A percentile compares a stretch with the other conserved stretches of the same genome.
These are phyloP conservation scores for Schizotus pectinicornis DNA, from an alignment of 2,888 invertebrate genomes.

Conservation along the genomic window DNA sequence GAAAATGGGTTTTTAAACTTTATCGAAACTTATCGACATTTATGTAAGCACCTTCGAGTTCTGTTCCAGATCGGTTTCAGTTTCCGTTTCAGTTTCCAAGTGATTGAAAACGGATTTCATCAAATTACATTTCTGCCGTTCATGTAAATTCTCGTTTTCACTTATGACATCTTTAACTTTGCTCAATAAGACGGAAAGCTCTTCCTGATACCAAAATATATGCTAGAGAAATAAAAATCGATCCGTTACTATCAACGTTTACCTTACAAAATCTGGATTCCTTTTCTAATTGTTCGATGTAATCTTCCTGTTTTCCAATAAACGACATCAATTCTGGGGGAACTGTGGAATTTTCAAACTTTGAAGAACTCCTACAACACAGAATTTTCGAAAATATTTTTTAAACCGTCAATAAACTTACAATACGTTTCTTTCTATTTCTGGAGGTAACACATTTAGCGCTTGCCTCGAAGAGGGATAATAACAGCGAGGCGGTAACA, in stretches of 20 bases:
- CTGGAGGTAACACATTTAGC: conserved; percentile 5
- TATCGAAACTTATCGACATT: background rate
- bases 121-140: conserved; percentile 75
- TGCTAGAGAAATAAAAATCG: background rate
- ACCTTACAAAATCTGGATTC: conserved; percentile 85
- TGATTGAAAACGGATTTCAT: conserved; percentile 69
- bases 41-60: conserved; percentile 31
- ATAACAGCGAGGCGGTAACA: conserved; percentile 40
- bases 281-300: conserved; percentile 84
- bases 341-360: conserved; percentile 46
- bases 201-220: conserved; percentile 62
- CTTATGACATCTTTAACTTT: conserved; percentile 87
- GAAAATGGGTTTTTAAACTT: conserved; percentile 11
- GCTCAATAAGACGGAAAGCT: conserved; percentile 75
- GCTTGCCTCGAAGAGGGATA: conserved; percentile 38
- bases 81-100: conserved; percentile 62
- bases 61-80: conserved; percentile 50
- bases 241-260: conserved; percentile 33
- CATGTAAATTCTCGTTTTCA: conserved; percentile 82
- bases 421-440: conserved; percentile 11
- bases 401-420: background rate
- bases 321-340: conserved; percentile 79
- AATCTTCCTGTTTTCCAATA: conserved; percentile 85
- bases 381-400: background rate
- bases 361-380: conserved; percentile 35